Conservation (phyloP, 2,113 vertebrate species). For the Petaurus breviceps region DNA sequence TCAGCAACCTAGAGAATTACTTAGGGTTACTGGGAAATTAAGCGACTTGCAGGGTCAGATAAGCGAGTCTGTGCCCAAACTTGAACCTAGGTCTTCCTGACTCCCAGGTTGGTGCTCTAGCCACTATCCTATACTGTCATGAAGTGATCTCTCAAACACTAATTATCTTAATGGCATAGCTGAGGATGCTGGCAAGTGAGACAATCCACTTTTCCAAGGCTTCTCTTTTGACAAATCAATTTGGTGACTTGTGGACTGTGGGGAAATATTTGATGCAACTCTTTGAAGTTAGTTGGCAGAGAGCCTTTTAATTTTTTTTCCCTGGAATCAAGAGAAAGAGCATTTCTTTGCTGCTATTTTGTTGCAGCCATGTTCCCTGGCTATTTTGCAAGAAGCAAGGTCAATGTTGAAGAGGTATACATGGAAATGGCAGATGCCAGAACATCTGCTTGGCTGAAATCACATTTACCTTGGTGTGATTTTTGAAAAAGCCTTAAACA, state of each 20-base stretch:
- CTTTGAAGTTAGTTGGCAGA: background rate
- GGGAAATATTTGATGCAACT: background rate
- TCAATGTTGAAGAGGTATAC: background rate
- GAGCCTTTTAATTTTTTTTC: background rate
- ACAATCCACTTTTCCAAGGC: no score
- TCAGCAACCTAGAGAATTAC: background rate
- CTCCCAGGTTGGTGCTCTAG: background rate
- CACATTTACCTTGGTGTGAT: background rate
- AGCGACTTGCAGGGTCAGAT: background rate
- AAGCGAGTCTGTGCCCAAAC: background rate
- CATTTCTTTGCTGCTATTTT: background rate
- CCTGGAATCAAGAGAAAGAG: no score
- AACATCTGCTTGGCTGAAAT: background rate
- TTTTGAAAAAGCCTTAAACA: background rate
- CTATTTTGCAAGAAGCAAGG: background rate
- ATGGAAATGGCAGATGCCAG: background rate
- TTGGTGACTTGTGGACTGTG: background rate
- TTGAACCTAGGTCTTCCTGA: background rate
- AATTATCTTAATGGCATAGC: background rate
- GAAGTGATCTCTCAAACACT: constrained; percentile 47
- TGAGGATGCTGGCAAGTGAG: background rate
- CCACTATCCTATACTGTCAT: background rate
- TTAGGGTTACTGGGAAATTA: background rate
- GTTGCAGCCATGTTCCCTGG: background rate
- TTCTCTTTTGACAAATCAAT: constrained; percentile 7